These are phyloP conservation scores for Chirona hameri DNA, from an alignment of 2,888 invertebrate species.

Conservation along the genomic window DNA sequence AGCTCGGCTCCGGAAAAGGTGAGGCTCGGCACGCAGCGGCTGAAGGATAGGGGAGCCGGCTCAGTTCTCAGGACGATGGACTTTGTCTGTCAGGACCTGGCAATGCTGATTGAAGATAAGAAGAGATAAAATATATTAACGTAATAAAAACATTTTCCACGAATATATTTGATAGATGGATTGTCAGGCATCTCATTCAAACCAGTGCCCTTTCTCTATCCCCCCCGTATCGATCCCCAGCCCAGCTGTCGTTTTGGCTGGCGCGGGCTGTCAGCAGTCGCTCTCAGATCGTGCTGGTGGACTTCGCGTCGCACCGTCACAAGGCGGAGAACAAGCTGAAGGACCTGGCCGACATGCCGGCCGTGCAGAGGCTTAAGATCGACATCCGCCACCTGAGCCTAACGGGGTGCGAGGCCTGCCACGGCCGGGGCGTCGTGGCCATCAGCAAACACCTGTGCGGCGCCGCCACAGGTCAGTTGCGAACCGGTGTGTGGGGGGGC, in stretches of 20 bases:
- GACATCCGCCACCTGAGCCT: slow-evolving; percentile 23
- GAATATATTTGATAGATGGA: background rate
- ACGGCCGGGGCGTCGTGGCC: slow-evolving; percentile 56
- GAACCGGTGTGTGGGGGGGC: background rate
- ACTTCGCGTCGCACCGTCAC: slow-evolving; percentile 75
- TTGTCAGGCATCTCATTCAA: background rate
- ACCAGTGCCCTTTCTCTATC: too few relatives aligned
- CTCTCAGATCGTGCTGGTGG: slow-evolving; percentile 64
- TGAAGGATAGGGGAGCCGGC: background rate
- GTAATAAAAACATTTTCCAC: background rate
- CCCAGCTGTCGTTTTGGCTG: too few relatives aligned
- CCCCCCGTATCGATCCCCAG: too few relatives aligned
- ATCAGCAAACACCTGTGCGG: slow-evolving; percentile 88
- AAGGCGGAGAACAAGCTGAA: slow-evolving; percentile 67
- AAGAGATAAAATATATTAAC: background rate
- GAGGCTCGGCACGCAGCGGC: background rate
- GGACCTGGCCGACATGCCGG: slow-evolving; percentile 44
- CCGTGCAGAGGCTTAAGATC: background rate
- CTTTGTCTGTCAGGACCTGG: background rate
- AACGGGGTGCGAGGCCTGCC: slow-evolving; percentile 33
- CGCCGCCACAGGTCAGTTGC: slow-evolving; percentile 67
- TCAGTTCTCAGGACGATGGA: background rate
- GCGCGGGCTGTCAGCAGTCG: slow-evolving; percentile 51
- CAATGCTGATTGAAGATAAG: too few relatives aligned
- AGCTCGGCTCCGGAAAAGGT: slow-evolving; percentile 29